Percentiles rank a stretch among this genome's conserved stretches.
phyloP scores from a whole-genome alignment of 2,888 invertebrate species.

The Scaptomyza cyrtandrae region DNA sequence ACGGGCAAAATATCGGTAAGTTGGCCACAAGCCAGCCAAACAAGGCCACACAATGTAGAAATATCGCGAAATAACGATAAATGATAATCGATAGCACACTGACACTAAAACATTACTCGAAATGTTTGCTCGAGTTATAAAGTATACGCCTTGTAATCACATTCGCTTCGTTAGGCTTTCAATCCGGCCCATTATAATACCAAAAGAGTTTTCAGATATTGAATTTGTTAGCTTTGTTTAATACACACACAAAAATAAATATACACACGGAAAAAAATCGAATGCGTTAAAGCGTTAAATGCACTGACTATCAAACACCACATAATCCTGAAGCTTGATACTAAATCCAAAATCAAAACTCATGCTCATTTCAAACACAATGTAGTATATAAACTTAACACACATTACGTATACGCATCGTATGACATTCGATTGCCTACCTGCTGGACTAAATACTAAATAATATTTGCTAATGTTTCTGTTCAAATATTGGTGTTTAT shows the following conservation, averaged over 20 bases:
- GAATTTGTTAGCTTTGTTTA: conserved; percentile 18
- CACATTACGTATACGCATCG: conserved; percentile 41
- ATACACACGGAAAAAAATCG: not conserved
- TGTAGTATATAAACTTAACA: conserved; percentile 6
- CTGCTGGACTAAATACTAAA: conserved; percentile 44
- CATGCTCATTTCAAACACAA: conserved; percentile 49
- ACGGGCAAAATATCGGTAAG: conserved; percentile 83
- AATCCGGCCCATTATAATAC: conserved; percentile 1
- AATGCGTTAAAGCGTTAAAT: conserved; percentile 73
- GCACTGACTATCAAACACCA: conserved; percentile 51
- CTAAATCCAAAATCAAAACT: conserved; percentile 37
- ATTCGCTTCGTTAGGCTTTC: conserved; percentile 29
- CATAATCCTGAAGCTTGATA: conserved; percentile 24
- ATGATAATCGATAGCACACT: conserved; percentile 30
- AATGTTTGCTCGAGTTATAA: conserved; percentile 31
- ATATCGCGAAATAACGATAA: not conserved
- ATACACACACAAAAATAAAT: not conserved
- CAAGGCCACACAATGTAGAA: conserved; percentile 24
- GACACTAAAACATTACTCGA: conserved; percentile 22
- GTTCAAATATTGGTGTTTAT: conserved; percentile 20
- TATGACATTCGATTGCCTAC: conserved; percentile 44
- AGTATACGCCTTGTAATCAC: conserved; percentile 36
- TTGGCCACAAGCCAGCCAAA: conserved; percentile 42
- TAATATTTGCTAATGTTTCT: conserved; percentile 19
- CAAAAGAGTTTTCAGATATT: conserved; percentile 10